Evolutionary conservation across 2,113 vertebrate genomes (phyloP).

Genomic region (Leptosomus discolor): DNA sequence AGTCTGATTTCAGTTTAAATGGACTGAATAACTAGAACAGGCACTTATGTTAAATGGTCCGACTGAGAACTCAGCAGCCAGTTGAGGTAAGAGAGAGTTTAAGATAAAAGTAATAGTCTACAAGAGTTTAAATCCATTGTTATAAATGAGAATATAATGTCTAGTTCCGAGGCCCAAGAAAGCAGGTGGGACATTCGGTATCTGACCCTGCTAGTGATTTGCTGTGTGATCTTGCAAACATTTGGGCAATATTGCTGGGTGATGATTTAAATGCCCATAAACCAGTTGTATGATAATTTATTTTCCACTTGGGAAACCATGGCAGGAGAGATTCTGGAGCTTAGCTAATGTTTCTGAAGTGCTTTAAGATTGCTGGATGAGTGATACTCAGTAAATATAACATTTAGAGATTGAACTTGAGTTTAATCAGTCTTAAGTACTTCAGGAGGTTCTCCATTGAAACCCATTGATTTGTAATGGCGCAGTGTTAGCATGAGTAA

Average conservation of each 20-base stretch:
- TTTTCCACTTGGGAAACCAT: background rate
- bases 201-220: background rate
- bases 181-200: background rate
- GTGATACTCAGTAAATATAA: background rate
- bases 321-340: background rate
- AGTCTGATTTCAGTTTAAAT: conserved; percentile 58
- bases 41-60: conserved; percentile 42
- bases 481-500: background rate
- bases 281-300: background rate
- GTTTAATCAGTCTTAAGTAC: background rate
- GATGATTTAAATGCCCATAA: background rate
- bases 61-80: background rate
- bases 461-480: background rate
- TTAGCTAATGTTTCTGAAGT: background rate
- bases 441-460: background rate
- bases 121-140: background rate
- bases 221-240: background rate
- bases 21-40: conserved; percentile 36
- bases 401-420: background rate
- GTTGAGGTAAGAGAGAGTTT: background rate
- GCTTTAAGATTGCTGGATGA: background rate
- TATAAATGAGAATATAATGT: background rate
- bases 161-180: background rate
- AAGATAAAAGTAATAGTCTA: conserved; percentile 10
- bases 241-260: background rate